Percentiles rank a stretch among this genome's conserved stretches.
phyloP scores from a whole-genome alignment of 2,797 vertebrate species.

The Xenopus petersii region DNA sequence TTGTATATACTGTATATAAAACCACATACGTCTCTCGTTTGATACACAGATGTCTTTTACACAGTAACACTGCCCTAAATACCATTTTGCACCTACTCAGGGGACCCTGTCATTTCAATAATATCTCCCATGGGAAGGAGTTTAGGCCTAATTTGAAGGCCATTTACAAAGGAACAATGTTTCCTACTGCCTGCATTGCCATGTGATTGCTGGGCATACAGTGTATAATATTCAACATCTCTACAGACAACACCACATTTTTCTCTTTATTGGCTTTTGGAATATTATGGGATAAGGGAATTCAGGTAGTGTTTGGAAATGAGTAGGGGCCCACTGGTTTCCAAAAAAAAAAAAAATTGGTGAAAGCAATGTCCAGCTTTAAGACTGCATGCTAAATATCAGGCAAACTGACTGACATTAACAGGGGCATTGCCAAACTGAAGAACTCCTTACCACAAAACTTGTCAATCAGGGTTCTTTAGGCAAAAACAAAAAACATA shows the following conservation, averaged over 20 bases:
- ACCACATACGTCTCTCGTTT: neutral
- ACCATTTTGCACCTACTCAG: neutral
- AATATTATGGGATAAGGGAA: too few relatives aligned
- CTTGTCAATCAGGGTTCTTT: neutral
- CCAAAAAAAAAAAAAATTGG: too few relatives aligned
- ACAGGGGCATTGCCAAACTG: neutral
- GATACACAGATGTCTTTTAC: neutral
- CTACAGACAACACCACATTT: too few relatives aligned
- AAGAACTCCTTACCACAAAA: neutral
- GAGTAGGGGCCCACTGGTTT: too few relatives aligned
- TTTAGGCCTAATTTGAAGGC: slow-evolving; percentile 18
- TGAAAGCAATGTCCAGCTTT: neutral
- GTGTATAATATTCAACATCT: neutral
- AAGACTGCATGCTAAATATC: neutral
- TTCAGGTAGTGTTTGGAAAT: too few relatives aligned
- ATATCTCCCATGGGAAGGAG: neutral
- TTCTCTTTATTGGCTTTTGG: too few relatives aligned
- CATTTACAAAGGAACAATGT: slow-evolving; percentile 4
- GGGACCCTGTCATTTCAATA: neutral
- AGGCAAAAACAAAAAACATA: neutral
- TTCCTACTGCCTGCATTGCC: slow-evolving; percentile 18
- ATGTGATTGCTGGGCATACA: slow-evolving; percentile 2
- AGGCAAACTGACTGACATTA: neutral
- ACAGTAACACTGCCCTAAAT: neutral
- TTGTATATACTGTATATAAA: neutral